Percentiles rank a stretch among this genome's conserved stretches.
Conservation (phyloP, 2,113 vertebrate genomes). For the Oreamnos americanus region DNA sequence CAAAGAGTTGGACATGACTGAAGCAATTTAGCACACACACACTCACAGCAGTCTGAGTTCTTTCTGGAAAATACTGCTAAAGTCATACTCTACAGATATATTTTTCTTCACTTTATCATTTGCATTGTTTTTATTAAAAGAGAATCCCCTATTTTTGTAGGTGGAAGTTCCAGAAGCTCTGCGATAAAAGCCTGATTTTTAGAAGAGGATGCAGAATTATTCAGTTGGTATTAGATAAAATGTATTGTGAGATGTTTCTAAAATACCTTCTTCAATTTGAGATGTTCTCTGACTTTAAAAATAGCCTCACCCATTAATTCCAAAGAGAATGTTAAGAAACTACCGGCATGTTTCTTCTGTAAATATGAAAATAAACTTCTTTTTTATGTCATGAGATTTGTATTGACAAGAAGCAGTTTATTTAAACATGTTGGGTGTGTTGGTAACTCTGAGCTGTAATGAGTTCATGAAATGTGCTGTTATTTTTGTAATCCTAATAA, state of each 20-base stretch:
- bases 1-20: not conserved
- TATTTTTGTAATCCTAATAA: constrained; percentile 81
- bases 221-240: constrained; percentile 62
- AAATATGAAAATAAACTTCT: constrained; percentile 83
- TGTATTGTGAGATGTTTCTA: constrained; percentile 68
- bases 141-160: constrained; percentile 69
- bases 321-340: constrained; percentile 72
- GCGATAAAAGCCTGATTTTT: constrained; percentile 71
- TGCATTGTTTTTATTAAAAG: constrained; percentile 57
- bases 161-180: constrained; percentile 86
- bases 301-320: constrained; percentile 47
- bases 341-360: constrained; percentile 77
- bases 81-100: not conserved
- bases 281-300: constrained; percentile 64
- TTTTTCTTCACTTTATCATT: not conserved
- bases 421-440: constrained; percentile 72
- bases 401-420: constrained; percentile 73
- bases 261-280: constrained; percentile 67
- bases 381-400: constrained; percentile 82
- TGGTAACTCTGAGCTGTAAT: constrained; percentile 72
- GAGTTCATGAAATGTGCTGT: constrained; percentile 71
- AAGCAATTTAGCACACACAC: not conserved
- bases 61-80: not conserved
- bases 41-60: not conserved
- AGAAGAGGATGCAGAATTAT: constrained; percentile 57